Evolutionary conservation across 2,797 vertebrate genomes (phyloP).

Genomic region (Rhinella marina): DNA sequence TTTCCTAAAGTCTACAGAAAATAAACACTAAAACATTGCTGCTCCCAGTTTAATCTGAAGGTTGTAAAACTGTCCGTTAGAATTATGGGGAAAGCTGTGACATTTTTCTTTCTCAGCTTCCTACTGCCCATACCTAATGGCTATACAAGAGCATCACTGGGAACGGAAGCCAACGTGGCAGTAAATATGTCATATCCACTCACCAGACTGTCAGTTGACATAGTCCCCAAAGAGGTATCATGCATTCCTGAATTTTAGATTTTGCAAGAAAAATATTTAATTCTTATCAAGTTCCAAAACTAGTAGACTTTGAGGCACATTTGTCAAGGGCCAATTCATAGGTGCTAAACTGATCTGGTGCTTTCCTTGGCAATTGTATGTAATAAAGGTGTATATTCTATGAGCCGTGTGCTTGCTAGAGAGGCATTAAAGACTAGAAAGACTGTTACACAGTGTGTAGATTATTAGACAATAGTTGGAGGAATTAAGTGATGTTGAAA

Average conservation of each 20-base stretch:
- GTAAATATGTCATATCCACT: slow-evolving; percentile 59
- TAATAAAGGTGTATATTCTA: slow-evolving; percentile 30
- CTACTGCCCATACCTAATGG: slow-evolving; percentile 55
- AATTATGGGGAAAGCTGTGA: slow-evolving; percentile 50
- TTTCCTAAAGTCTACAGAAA: slow-evolving; percentile 48
- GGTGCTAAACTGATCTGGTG: slow-evolving; percentile 45
- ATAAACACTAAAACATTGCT: slow-evolving; percentile 53
- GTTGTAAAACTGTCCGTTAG: slow-evolving; percentile 57
- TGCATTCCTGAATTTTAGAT: slow-evolving; percentile 41
- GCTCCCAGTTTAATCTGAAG: slow-evolving; percentile 46
- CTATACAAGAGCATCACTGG: slow-evolving; percentile 51
- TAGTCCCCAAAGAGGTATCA: slow-evolving; percentile 29
- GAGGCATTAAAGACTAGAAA: background rate
- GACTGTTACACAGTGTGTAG: background rate
- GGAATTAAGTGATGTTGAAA: background rate
- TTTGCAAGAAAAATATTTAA: slow-evolving; percentile 54
- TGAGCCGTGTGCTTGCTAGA: slow-evolving; percentile 10
- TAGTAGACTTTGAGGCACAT: slow-evolving; percentile 21
- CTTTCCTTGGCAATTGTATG: slow-evolving; percentile 32
- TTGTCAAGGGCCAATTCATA: slow-evolving; percentile 45
- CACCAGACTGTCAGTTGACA: slow-evolving; percentile 49
- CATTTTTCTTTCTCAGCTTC: slow-evolving; percentile 51
- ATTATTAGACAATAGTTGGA: slow-evolving; percentile 12
- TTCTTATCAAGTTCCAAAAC: slow-evolving; percentile 56
- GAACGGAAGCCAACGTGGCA: slow-evolving; percentile 46